These are phyloP conservation scores for Chrosomus eos DNA, from an alignment of 2,797 vertebrate genomes.

Conservation along the genomic window DNA sequence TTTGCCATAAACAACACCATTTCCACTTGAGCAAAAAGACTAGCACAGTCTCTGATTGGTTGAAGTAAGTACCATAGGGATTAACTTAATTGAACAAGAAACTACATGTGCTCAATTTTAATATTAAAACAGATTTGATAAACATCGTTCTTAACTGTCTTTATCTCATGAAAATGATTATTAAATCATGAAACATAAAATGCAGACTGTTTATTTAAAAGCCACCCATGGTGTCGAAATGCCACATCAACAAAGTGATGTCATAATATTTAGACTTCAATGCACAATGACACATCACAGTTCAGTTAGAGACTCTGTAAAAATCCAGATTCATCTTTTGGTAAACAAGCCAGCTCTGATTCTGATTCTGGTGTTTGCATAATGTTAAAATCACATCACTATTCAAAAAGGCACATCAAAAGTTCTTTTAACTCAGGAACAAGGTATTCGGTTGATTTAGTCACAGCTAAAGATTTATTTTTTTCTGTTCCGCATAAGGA, in stretches of 20 bases:
- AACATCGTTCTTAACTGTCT: slow-evolving; percentile 1
- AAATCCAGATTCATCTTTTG: neutral
- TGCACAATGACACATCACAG: slow-evolving; percentile 16
- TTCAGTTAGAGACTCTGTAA: neutral
- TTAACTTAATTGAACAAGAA: neutral
- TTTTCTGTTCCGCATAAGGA: slow-evolving; percentile 10
- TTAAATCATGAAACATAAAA: slow-evolving; percentile 24
- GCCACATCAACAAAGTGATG: neutral
- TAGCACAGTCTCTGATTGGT: neutral
- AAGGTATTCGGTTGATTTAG: neutral
- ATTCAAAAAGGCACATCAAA: neutral
- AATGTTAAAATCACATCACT: neutral
- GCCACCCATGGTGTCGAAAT: slow-evolving; percentile 12
- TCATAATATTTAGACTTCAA: slow-evolving; percentile 10
- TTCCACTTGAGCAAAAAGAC: neutral
- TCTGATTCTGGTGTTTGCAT: neutral
- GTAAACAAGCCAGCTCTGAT: neutral
- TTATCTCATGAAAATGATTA: neutral
- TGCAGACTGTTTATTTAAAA: slow-evolving; percentile 27
- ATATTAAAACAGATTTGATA: slow-evolving; percentile 24
- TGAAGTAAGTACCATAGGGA: neutral
- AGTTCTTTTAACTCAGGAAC: slow-evolving; percentile 26
- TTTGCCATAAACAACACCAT: neutral
- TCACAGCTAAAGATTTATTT: neutral
- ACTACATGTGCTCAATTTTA: slow-evolving; percentile 18